Conservation (phyloP, 2,113 vertebrate genomes). For the Rattus norvegicus region DNA sequence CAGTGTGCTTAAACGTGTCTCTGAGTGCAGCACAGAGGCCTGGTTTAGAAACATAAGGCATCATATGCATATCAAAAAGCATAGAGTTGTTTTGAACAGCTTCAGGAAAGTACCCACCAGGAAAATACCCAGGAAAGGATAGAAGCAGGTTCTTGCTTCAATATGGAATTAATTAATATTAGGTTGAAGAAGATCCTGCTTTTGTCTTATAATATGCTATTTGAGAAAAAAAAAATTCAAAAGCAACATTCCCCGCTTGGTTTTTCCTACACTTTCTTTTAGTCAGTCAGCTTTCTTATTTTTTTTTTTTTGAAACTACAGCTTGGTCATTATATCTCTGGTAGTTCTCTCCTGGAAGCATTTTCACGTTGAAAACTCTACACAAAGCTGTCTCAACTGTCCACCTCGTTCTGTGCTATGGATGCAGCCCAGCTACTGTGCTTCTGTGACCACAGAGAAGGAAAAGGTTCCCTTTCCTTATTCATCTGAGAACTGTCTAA, state of each 20-base stretch:
- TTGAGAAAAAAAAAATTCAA: background rate
- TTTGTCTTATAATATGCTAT: background rate
- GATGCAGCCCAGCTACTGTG: background rate
- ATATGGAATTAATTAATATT: background rate
- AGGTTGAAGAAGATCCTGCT: background rate
- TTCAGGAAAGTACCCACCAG: background rate
- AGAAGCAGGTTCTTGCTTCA: background rate
- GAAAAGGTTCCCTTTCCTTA: background rate
- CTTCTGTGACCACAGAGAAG: slow-evolving; percentile 33
- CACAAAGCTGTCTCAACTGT: background rate
- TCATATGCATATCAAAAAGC: background rate
- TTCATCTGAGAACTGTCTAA: slow-evolving; percentile 27
- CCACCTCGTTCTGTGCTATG: background rate
- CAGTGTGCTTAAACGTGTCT: background rate
- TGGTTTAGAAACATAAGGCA: background rate
- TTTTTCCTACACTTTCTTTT: background rate
- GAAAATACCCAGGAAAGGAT: background rate
- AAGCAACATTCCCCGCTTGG: background rate
- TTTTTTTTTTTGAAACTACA: background rate
- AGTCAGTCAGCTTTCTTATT: background rate
- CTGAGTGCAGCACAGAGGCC: background rate
- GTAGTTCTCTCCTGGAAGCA: background rate
- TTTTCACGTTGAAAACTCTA: background rate
- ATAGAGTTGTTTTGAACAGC: background rate
- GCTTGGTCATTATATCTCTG: background rate